Evolutionary conservation across 2,888 invertebrate species (phyloP).

Genomic region (Laspeyria flexula): DNA sequence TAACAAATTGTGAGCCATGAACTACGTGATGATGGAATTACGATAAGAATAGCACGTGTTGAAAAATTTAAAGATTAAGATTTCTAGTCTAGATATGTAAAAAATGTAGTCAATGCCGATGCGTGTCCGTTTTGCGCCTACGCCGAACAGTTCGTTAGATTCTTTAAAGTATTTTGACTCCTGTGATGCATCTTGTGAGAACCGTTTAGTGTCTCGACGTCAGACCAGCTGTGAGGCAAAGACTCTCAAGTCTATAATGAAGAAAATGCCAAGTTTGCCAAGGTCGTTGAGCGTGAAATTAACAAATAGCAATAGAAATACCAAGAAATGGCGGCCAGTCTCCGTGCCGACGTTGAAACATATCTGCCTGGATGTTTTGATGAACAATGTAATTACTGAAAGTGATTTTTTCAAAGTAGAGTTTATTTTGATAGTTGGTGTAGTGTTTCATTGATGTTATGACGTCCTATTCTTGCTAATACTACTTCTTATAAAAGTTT

Average conservation of each 20-base stretch:
- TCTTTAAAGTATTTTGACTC: conserved; percentile 36
- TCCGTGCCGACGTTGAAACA: conserved; percentile 78
- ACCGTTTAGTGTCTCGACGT: conserved; percentile 36
- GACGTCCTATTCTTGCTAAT: too few relatives aligned
- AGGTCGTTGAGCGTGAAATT: conserved; percentile 44
- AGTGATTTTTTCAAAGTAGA: too few relatives aligned
- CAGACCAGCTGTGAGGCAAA: conserved; percentile 46
- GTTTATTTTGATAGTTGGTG: too few relatives aligned
- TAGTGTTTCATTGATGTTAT: too few relatives aligned
- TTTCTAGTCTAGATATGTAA: conserved; percentile 23
- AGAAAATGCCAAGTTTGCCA: conserved; percentile 29
- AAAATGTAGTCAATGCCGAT: conserved; percentile 50
- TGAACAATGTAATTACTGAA: conserved; percentile 83
- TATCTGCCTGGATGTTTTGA: conserved; percentile 85
- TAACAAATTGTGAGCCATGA: conserved; percentile 7
- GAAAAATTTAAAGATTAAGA: conserved; percentile 22
- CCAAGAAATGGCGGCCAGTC: conserved; percentile 66
- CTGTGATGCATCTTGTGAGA: conserved; percentile 42
- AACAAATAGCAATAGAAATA: conserved; percentile 43
- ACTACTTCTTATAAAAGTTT: too few relatives aligned
- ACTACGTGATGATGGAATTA: conserved; percentile 18
- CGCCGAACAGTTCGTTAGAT: conserved; percentile 65
- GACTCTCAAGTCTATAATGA: conserved; percentile 30
- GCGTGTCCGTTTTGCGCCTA: conserved; percentile 76
- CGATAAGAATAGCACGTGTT: conserved; percentile 18